Conservation (phyloP, 2,888 invertebrate genomes). For the Cynaeus angustus region DNA sequence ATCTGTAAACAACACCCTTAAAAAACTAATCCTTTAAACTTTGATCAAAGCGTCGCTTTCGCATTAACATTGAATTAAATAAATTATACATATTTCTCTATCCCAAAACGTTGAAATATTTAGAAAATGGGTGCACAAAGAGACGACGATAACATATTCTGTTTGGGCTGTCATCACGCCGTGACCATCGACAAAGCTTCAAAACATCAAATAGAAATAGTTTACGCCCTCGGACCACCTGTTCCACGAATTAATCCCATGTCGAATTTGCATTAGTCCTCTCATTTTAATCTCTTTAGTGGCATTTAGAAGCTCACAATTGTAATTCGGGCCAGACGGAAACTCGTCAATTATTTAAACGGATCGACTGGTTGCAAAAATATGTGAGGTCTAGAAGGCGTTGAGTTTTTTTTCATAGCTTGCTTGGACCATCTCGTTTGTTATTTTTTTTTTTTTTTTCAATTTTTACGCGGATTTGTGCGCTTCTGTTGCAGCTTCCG, state of each 20-base stretch:
- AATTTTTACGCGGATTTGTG: neutral
- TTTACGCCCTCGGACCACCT: slow-evolving; percentile 4
- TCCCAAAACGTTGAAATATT: neutral
- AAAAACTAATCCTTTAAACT: neutral
- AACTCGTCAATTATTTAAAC: neutral
- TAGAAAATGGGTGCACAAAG: neutral
- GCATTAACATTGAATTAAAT: too few species aligned
- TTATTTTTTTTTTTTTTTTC: neutral
- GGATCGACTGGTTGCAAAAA: neutral
- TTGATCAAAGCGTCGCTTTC: too few species aligned
- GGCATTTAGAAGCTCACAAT: neutral
- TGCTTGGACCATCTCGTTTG: too few species aligned
- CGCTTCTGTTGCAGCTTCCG: too few species aligned
- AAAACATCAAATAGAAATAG: slow-evolving; percentile 23
- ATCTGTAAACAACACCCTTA: neutral
- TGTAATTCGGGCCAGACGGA: neutral
- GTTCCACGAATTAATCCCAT: slow-evolving; percentile 24
- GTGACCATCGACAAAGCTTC: slow-evolving; percentile 8
- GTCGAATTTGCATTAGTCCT: slow-evolving; percentile 34
- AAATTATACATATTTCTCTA: too few species aligned
- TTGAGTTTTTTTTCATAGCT: too few species aligned
- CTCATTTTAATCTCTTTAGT: slow-evolving; percentile 14
- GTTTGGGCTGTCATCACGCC: slow-evolving; percentile 3
- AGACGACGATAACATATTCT: slow-evolving; percentile 9
- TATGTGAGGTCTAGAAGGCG: too few species aligned